phyloP scores from a whole-genome alignment of 2,888 invertebrate genomes.

The Habroteleia sp. region DNA sequence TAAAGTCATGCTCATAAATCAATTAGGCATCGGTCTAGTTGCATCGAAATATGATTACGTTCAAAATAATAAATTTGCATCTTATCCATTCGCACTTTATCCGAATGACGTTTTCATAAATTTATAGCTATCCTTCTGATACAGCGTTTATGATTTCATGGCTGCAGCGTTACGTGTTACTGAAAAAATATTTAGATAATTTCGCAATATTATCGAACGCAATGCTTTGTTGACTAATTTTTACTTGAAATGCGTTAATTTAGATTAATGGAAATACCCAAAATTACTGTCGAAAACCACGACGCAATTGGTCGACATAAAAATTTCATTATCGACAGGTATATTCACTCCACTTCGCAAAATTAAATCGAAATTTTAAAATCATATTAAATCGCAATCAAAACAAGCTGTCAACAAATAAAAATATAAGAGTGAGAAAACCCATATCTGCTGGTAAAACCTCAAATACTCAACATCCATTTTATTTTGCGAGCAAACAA shows the following conservation, averaged over 20 bases:
- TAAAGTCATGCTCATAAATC: constrained; percentile 47
- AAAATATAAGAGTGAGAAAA: constrained; percentile 20
- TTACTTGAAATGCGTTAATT: too few species aligned
- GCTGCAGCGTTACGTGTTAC: too few species aligned
- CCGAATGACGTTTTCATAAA: constrained; percentile 8
- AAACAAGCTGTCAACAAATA: constrained; percentile 2
- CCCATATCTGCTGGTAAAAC: constrained; percentile 12
- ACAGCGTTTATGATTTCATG: too few species aligned
- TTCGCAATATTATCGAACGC: too few species aligned
- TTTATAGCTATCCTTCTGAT: too few species aligned
- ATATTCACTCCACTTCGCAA: constrained; percentile 1
- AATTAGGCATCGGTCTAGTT: constrained; percentile 33
- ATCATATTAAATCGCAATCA: constrained; percentile 14
- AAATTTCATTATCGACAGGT: not conserved
- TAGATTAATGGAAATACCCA: too few species aligned
- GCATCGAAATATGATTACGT: constrained; percentile 43
- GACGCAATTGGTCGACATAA: too few species aligned
- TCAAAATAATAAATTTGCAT: constrained; percentile 51
- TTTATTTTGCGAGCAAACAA: constrained; percentile 45
- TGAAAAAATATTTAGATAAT: too few species aligned
- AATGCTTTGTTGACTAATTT: too few species aligned
- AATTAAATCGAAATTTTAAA: not conserved
- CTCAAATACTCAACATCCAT: constrained; percentile 26
- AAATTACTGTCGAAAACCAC: too few species aligned
- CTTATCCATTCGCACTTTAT: not conserved